Base-by-base conservation (phyloP, 2,888 invertebrate species). In the Trachelus stipa region DNA sequence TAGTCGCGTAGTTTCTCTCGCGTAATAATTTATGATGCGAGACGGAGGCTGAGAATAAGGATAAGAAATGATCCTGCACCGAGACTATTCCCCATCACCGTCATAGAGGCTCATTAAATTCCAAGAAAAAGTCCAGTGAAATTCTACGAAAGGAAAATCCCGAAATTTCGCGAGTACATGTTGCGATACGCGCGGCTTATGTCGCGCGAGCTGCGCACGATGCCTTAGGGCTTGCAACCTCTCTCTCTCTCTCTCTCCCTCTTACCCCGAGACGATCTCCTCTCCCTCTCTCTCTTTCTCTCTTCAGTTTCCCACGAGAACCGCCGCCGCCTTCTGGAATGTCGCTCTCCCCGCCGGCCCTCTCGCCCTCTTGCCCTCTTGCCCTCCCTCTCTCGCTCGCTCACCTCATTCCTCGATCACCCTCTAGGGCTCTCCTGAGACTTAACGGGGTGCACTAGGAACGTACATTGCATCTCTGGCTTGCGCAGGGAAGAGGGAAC, bases 291-390 rank as follows among this genome's bases (percentile, higher is more conserved):
- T 82, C 82, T 88, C 88, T 89, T 85, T 83, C 86, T 89, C 89
- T 88, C 86, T 87, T 90, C 87, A 85, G 89, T 91, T 91, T 91
- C 91, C 91, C 91, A 91, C 91, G 91, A 90, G 90, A 90, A 87
- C 87, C 84, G 83, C 84, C 90, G 89, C 90, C 91, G 91, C 91
- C 91, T 91, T 90, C 90, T 90, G 91, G 91, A 91, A 91, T 91
- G 91, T 91, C 89, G 90, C 90, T 91, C 90, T 86, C 89, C 89
- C 89, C 89, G 78, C 80, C 79, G 76, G 34, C 34, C 35, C 74
- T 73, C 77, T 73, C 74, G 79, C 34, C 35, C 74, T 73, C 77
- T 68, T 73, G 79, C 31, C 76, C 79, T 69, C 35, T 73, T 11
- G 71, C 77, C 83, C 78, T 79, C 79, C 80, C 79, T 83, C 80